A percentile compares a stretch with the other conserved stretches of the same genome.
Conservation (phyloP, 2,797 vertebrate genomes). For the Cuculus canorus region DNA sequence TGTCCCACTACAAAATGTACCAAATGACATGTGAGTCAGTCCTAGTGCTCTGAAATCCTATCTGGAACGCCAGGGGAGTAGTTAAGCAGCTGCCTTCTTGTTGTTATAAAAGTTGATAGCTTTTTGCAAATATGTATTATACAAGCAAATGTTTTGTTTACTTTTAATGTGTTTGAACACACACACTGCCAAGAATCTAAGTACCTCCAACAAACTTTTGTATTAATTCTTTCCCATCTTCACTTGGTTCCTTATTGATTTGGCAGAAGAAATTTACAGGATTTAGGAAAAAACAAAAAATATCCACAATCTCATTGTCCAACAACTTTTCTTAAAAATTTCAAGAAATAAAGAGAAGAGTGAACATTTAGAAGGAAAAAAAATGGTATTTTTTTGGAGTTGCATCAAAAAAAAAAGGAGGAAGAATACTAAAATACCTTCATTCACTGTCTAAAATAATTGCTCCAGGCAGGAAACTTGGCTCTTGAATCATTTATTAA, state of each 20-base stretch:
- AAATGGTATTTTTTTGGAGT: background rate
- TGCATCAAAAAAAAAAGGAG: background rate
- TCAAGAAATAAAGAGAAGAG: background rate
- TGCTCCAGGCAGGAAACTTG: conserved; percentile 53
- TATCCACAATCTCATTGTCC: conserved; percentile 34
- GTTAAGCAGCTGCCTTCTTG: conserved; percentile 49
- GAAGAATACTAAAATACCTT: conserved; percentile 21
- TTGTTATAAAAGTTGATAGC: conserved; percentile 51
- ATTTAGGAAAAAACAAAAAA: background rate
- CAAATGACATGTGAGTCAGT: conserved; percentile 39
- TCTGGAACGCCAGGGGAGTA: conserved; percentile 37
- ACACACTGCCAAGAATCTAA: conserved; percentile 44
- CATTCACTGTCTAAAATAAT: conserved; percentile 50
- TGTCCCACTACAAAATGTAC: background rate
- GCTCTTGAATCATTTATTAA: conserved; percentile 55
- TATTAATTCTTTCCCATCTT: conserved; percentile 37
- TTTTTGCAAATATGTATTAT: conserved; percentile 42
- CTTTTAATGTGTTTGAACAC: conserved; percentile 44
- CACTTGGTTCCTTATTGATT: conserved; percentile 35
- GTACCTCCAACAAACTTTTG: conserved; percentile 42
- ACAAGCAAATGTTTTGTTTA: conserved; percentile 67
- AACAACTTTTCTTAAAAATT: conserved; percentile 22
- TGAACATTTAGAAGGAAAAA: conserved; percentile 19
- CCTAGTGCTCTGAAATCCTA: conserved; percentile 19
- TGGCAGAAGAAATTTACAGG: conserved; percentile 23